phyloP scores from a whole-genome alignment of 1,140 invertebrate genomes.

The Pygmarrhopalites habei region DNA sequence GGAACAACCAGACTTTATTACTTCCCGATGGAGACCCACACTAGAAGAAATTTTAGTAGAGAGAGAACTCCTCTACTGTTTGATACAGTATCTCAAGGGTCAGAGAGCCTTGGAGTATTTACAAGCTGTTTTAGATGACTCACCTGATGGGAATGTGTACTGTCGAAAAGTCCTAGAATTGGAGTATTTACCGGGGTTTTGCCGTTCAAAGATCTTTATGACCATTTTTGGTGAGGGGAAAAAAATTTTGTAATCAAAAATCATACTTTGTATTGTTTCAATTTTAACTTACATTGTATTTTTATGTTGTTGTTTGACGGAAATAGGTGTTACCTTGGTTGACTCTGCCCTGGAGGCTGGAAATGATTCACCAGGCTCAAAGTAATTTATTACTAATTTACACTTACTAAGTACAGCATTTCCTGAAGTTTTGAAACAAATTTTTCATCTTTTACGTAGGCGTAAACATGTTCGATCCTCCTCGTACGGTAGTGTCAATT shows the following conservation, averaged over 20 bases:
- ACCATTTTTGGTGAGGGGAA: conserved; percentile 19
- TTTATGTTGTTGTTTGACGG: too few species aligned
- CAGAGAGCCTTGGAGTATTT: conserved; percentile 34
- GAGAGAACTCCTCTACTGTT: conserved; percentile 32
- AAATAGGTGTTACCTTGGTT: conserved; percentile 24
- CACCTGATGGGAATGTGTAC: conserved; percentile 25
- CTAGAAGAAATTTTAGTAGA: conserved; percentile 28
- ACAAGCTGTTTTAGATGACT: conserved; percentile 37
- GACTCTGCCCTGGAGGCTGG: conserved; percentile 33
- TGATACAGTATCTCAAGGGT: conserved; percentile 36
- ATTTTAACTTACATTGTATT: too few species aligned
- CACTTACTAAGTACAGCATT: too few species aligned
- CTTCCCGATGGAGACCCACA: conserved; percentile 30
- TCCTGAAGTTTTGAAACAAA: too few species aligned
- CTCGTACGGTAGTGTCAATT: conserved; percentile 22
- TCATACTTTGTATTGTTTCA: too few species aligned
- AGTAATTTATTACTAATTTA: conserved; percentile 13
- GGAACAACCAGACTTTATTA: conserved; percentile 30
- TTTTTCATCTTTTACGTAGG: conserved; percentile 8
- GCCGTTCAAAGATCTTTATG: conserved; percentile 27
- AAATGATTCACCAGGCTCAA: conserved; percentile 4
- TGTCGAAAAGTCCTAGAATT: conserved; percentile 29
- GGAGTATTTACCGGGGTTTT: conserved; percentile 32
- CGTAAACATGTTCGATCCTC: conserved; percentile 23
- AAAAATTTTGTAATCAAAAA: too few species aligned